Evolutionary conservation across 2,797 vertebrate genomes (phyloP), one percentile per base, ranked within the genome.

Genomic region (Anabas testudineus): DNA sequence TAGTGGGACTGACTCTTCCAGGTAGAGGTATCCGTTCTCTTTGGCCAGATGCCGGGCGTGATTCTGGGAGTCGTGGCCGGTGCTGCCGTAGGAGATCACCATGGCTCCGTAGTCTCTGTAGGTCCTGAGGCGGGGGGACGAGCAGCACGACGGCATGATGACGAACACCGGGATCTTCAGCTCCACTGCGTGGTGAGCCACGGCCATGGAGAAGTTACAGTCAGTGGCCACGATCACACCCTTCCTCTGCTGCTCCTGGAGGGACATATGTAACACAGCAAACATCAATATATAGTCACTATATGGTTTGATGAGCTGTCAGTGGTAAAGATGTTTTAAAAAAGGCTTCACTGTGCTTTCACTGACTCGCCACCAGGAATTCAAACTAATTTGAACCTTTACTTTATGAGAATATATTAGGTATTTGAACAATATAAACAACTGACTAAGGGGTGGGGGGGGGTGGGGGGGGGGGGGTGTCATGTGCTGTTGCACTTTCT

Each of bases 71-170:
- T 97, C 96, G 7, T 70, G 91, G 2, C 84, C 64, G 0, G 93
- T 91, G 70, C 90, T 86, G 68, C 97, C 96, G 0, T 96, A 96
- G 48, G 95, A 95, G 60, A 97, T 95, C 19, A 97, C 96, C 95
- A 96, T 94, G 62, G 96, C 96, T 0, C 97, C 96, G 0, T 96
- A 96, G 32, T 97, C 97, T 2, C 96, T 93, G 92, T 96, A 98
- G 86, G 76, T 92, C 37, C 90, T 85, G 70, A 95, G 93, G 18
- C 94, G 91, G 10, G 90, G 84, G 0, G 92, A 91, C 1, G 94
- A 93, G 4, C 94, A 95, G 89, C 83, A 89, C 0, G 91, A 90
- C 2, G 95, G 88, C 96, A 96, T 91, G 89, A 97, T 95, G 76
- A 94, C 95, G 15, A 96, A 96, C 63, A 95, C 95, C 0, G 96